Conservation (phyloP, 2,113 vertebrate species). For the Rhinolophus sinicus region DNA sequence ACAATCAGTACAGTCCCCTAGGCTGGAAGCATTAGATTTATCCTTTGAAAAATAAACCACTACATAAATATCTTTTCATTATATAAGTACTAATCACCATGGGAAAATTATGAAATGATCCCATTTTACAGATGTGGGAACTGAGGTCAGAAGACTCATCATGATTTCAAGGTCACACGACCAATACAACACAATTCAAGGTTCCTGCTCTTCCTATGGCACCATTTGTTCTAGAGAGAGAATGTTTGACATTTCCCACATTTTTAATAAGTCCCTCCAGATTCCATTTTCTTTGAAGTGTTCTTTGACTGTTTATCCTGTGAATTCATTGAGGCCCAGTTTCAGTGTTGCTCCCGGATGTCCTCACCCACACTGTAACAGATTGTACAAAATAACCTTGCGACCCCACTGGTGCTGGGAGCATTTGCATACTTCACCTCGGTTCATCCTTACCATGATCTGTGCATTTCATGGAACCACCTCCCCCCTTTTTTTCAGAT, state of each 20-base stretch:
- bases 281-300: background rate
- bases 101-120: background rate
- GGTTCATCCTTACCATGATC: background rate
- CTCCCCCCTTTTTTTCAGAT: accelerated
- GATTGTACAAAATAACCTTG: background rate
- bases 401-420: background rate
- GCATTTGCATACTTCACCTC: background rate
- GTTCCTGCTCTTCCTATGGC: background rate
- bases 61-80: background rate
- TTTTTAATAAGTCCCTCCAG: background rate
- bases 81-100: background rate
- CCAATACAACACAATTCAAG: background rate
- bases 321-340: background rate
- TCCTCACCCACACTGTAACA: background rate
- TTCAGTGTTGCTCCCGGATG: background rate
- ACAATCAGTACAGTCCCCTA: background rate
- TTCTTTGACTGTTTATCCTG: background rate
- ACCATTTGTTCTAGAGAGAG: background rate
- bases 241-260: background rate
- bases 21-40: background rate
- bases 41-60: background rate
- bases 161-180: background rate
- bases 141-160: background rate
- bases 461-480: background rate
- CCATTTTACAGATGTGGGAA: background rate